Percentiles rank a stretch among this genome's conserved stretches.
Conservation (phyloP, 2,888 invertebrate genomes). For the Acronicta psi region DNA sequence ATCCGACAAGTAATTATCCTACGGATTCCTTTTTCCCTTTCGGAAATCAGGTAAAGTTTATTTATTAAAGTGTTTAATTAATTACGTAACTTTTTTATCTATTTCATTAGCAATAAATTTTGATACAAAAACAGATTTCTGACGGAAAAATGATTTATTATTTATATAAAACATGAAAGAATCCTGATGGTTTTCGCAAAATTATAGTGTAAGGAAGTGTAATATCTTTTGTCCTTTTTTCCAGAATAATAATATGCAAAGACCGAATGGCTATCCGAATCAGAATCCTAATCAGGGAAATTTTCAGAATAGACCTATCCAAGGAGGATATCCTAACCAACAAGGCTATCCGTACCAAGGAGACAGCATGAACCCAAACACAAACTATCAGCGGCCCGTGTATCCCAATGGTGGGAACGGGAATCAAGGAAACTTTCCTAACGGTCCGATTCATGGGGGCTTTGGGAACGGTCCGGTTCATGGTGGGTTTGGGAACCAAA, state of each 20-base stretch:
- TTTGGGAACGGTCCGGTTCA: constrained; percentile 25
- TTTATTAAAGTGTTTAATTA: constrained; percentile 44
- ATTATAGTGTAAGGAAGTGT: background rate
- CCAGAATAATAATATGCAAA: constrained; percentile 34
- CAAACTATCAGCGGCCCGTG: constrained; percentile 26
- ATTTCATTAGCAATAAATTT: constrained; percentile 1
- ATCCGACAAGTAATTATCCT: constrained; percentile 61
- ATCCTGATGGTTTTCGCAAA: background rate
- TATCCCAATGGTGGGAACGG: constrained; percentile 17
- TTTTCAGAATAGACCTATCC: constrained; percentile 18
- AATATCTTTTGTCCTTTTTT: background rate
- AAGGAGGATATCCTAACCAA: constrained; percentile 17
- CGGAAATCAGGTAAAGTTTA: constrained; percentile 55
- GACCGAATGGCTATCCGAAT: constrained; percentile 6
- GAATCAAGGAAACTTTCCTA: constrained; percentile 21
- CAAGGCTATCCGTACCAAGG: constrained; percentile 25
- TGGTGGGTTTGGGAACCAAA: constrained; percentile 18
- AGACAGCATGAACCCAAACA: constrained; percentile 29
- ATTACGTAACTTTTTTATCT: constrained; percentile 7
- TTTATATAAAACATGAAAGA: background rate
- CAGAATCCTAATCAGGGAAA: constrained; percentile 26
- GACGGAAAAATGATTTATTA: background rate
- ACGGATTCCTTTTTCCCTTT: constrained; percentile 61
- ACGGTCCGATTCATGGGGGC: constrained; percentile 17
- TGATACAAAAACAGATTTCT: background rate